Base-by-base conservation (phyloP, 1,140 invertebrate species). In the Euschistus heros region DNA sequence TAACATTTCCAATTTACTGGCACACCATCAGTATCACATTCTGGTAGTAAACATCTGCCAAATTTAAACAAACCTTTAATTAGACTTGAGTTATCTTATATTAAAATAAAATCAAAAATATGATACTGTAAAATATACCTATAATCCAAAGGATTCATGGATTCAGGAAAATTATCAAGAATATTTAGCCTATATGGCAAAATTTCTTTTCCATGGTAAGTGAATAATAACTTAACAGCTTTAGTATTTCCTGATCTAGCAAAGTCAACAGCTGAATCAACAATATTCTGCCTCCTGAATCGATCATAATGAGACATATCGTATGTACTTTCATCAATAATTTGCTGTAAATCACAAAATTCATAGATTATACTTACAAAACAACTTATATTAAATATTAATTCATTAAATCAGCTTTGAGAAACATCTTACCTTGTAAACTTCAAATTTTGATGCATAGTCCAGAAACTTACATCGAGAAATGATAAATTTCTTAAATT, bases 221-320 rank as follows among this genome's bases (percentile, higher is more conserved):
- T 54, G 3, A 54, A 20, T 18, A 54, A 22, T 18, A 54, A 22
- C 5, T 20, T 54, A 24, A 54, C 22, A 20, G 52, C 52, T 8
- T 6, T 24, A 3, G 52, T 54, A 24, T 54, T 24, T 20, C n/a
- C 52, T 24, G 52, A 54, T 24, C 52, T 54, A 13, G 52, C 52
- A 54, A 54, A 54, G 52, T 54, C 52, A 20, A 54, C 22, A 20
- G 52, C 52, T 20, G 52, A 54, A 54, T 22, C 22, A 22, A 54
- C 52, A 54, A 54, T 54, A 54, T 22, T 54, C 22, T 54, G 52
- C 10, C 20, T 54, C 13, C 52, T 18, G 13, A 54, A 54, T 24
- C 20, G 5, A 3, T 54, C 52, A 54, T 20, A 54, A 14, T 54
- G 22, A 6, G 5, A 3, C n/a, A 20, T 54, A 24, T 24, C 22